Percentiles rank a stretch among this genome's conserved stretches.
Conservation (phyloP, 1,140 invertebrate genomes). For the Octopus bimaculoides region DNA sequence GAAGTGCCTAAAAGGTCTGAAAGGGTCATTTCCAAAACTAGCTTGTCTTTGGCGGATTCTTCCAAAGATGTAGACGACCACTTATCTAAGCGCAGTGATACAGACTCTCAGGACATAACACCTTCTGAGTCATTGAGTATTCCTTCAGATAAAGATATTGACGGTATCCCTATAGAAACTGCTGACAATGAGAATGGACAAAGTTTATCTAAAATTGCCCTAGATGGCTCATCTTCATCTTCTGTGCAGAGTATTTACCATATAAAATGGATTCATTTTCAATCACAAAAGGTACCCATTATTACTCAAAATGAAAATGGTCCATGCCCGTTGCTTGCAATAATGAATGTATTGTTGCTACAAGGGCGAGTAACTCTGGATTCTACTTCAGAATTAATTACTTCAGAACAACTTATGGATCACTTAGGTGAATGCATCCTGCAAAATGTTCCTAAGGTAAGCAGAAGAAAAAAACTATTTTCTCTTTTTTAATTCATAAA, state of each 20-base stretch:
- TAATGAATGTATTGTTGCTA: conserved; percentile 64
- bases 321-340: conserved; percentile 65
- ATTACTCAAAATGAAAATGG: conserved; percentile 68
- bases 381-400: conserved; percentile 59
- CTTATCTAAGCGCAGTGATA: conserved; percentile 1
- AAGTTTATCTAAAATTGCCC: background rate
- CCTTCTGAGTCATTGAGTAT: conserved; percentile 4
- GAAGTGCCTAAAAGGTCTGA: conserved; percentile 3
- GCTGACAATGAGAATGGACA: background rate
- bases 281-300: conserved; percentile 58
- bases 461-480: background rate
- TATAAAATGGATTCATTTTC: conserved; percentile 61
- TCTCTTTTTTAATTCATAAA: background rate
- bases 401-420: conserved; percentile 62
- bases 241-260: conserved; percentile 53
- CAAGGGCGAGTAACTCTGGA: conserved; percentile 58
- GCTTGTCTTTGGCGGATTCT: background rate
- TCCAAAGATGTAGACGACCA: background rate
- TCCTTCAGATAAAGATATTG: conserved; percentile 3
- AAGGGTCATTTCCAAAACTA: background rate
- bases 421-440: conserved; percentile 61
- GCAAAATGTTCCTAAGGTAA: conserved; percentile 54
- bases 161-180: background rate
- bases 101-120: background rate
- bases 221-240: background rate